Conservation (phyloP, 2,797 vertebrate genomes). For the Semaprochilodus insignis region DNA sequence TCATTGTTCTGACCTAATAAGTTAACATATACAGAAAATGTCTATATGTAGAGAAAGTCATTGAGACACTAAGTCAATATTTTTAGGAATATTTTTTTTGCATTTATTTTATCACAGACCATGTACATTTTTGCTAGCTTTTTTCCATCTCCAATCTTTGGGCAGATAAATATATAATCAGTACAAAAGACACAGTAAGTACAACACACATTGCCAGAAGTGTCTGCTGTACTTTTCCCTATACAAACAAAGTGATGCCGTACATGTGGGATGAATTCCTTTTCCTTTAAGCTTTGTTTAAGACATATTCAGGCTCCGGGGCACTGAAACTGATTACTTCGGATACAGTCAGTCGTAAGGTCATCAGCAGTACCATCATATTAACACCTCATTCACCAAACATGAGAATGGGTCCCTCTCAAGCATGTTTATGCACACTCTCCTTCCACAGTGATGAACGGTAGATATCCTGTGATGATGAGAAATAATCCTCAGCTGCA, state of each 20-base stretch:
- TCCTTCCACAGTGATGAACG: conserved; percentile 2
- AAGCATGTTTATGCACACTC: conserved; percentile 12
- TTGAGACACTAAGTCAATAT: too few species aligned
- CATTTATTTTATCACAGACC: too few species aligned
- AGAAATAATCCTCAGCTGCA: neutral
- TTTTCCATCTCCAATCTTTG: too few species aligned
- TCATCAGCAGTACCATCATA: neutral
- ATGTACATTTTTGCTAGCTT: too few species aligned
- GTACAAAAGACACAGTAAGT: too few species aligned
- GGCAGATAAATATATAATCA: too few species aligned
- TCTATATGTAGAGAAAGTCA: too few species aligned
- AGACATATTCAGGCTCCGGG: neutral
- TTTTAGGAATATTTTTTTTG: too few species aligned
- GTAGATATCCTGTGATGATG: conserved; percentile 7
- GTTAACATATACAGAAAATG: too few species aligned
- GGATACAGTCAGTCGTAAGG: neutral
- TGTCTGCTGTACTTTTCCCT: neutral
- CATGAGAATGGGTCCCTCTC: neutral
- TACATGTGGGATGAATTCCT: neutral
- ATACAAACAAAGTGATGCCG: neutral
- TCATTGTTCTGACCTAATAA: too few species aligned
- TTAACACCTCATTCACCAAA: conserved; percentile 24
- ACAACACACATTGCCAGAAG: neutral
- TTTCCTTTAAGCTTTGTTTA: conserved; percentile 5
- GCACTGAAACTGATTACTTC: neutral